Evolutionary conservation across 2,888 invertebrate species (phyloP).

Genomic region (Syritta pipiens): DNA sequence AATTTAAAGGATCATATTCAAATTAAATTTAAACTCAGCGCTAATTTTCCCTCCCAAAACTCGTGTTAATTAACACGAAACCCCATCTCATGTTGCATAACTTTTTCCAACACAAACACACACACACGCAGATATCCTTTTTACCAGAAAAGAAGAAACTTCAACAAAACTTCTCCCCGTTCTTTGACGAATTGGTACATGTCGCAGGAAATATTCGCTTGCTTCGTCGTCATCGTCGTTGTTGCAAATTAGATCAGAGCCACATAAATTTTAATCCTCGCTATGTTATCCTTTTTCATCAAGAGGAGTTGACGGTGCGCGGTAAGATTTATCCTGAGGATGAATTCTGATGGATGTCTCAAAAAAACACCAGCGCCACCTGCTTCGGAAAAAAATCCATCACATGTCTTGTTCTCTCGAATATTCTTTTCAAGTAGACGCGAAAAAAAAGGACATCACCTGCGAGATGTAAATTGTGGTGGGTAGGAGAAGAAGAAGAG

Average conservation of each 20-base stretch:
- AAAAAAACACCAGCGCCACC: too few species aligned
- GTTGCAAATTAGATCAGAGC: neutral
- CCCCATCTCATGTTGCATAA: neutral
- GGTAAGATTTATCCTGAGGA: too few species aligned
- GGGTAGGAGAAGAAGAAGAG: neutral
- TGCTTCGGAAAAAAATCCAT: too few species aligned
- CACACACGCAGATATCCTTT: too few species aligned
- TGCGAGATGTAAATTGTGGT: neutral
- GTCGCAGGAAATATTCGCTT: neutral
- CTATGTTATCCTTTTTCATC: neutral
- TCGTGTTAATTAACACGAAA: neutral
- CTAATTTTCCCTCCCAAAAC: constrained; percentile 1
- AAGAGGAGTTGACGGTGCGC: too few species aligned
- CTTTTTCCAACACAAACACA: neutral
- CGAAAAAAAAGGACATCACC: neutral
- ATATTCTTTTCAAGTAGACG: neutral
- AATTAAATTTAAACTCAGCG: neutral
- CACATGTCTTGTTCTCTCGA: too few species aligned
- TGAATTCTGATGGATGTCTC: too few species aligned
- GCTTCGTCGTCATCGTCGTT: neutral
- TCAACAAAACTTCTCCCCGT: neutral
- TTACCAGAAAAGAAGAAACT: neutral
- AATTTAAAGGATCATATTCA: neutral
- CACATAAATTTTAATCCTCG: neutral
- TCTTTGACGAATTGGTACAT: constrained; percentile 1